A percentile compares a stretch with the other conserved stretches of the same genome.
Evolutionary conservation across 2,888 invertebrate species (phyloP).

Genomic region (Pseudanteris insignis): DNA sequence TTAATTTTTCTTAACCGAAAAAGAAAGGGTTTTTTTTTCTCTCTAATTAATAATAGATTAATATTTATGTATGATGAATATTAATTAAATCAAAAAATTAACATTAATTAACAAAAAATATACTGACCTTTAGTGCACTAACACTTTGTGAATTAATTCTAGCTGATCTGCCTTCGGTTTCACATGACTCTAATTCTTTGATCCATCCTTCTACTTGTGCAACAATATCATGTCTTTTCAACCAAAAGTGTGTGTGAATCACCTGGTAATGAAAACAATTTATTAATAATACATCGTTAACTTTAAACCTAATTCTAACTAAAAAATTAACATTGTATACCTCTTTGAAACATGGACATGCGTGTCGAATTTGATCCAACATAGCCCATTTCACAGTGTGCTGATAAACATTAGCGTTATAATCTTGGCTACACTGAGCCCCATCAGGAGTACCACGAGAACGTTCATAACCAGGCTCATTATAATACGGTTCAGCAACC

Average conservation of each 20-base stretch:
- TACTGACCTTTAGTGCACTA: constrained; percentile 76
- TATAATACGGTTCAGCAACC: constrained; percentile 93
- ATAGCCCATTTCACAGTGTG: constrained; percentile 96
- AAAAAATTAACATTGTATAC: no score
- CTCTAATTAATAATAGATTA: no score
- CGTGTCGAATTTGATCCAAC: constrained; percentile 90
- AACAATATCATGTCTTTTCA: constrained; percentile 90
- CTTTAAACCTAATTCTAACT: no score
- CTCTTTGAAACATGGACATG: constrained; percentile 91
- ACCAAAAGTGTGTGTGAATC: constrained; percentile 92
- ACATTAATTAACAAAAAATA: no score
- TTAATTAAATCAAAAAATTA: no score
- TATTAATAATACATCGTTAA: neutral
- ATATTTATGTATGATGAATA: no score
- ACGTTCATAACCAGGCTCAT: constrained; percentile 93
- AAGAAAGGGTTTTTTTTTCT: no score
- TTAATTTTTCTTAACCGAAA: no score
- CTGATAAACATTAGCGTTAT: constrained; percentile 94
- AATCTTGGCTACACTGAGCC: constrained; percentile 89
- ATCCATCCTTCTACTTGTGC: constrained; percentile 92
- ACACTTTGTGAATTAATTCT: constrained; percentile 79
- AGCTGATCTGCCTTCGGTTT: constrained; percentile 80
- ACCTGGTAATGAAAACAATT: constrained; percentile 70
- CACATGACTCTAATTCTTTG: constrained; percentile 82
- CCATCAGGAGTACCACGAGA: constrained; percentile 85